Percentiles rank a stretch among this genome's conserved stretches.
Conservation (phyloP, 2,797 vertebrate genomes). For the Chanos chanos region DNA sequence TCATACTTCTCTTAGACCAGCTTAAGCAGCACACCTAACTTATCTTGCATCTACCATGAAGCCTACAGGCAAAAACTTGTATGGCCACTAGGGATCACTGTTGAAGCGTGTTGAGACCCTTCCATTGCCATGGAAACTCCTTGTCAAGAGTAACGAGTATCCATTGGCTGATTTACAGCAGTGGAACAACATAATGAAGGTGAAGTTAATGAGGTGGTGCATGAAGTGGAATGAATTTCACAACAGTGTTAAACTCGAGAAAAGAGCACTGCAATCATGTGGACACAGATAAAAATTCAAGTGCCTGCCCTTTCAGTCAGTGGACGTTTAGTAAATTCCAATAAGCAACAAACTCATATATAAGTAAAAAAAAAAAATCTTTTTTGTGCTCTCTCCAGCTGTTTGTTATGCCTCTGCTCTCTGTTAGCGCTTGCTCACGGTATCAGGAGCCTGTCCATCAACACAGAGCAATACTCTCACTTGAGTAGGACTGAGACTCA, state of each 20-base stretch:
- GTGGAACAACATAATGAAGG: neutral
- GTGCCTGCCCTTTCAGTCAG: neutral
- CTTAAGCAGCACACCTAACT: no score
- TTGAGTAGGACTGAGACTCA: constrained; percentile 7
- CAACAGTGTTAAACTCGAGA: neutral
- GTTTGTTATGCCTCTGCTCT: neutral
- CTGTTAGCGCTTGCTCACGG: no score
- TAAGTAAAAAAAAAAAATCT: neutral
- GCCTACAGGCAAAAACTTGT: no score
- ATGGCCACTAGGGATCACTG: constrained; percentile 62
- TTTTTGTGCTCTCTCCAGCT: neutral
- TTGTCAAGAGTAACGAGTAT: neutral
- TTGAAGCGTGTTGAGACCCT: constrained; percentile 28
- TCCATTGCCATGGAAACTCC: neutral
- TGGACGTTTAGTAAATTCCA: no score
- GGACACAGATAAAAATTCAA: neutral
- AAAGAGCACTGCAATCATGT: neutral
- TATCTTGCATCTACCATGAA: no score
- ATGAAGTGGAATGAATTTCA: neutral
- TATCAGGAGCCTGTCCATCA: constrained; percentile 37
- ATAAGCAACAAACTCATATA: neutral
- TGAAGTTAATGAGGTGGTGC: neutral
- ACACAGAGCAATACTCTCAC: constrained; percentile 36
- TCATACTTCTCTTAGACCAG: no score
- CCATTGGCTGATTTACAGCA: neutral